A percentile compares a stretch with the other conserved stretches of the same genome.
These are phyloP conservation scores for Zaprionus lachaisei DNA, from an alignment of 1,140 invertebrate genomes.

Conservation along the genomic window DNA sequence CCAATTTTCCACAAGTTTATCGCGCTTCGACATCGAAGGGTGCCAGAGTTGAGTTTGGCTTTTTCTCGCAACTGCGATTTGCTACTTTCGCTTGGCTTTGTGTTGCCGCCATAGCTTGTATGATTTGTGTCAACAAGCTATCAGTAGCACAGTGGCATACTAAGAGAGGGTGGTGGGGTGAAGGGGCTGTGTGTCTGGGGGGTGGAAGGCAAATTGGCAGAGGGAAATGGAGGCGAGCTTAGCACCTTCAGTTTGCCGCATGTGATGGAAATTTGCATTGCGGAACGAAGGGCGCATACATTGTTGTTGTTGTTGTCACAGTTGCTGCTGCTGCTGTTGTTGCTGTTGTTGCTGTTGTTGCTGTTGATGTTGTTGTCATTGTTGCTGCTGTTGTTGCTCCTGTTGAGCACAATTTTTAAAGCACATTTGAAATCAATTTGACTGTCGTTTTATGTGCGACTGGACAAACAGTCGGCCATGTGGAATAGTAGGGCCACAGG, in stretches of 20 bases:
- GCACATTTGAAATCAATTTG: constrained; percentile 73
- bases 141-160: constrained; percentile 21
- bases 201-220: not conserved
- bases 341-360: not conserved
- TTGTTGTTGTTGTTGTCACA: not conserved
- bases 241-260: constrained; percentile 17
- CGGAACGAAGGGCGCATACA: not conserved
- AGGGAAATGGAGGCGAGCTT: not conserved
- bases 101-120: constrained; percentile 54
- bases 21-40: not conserved
- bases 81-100: constrained; percentile 7
- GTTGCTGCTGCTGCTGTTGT: not conserved
- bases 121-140: constrained; percentile 54
- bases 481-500: constrained; percentile 61
- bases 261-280: constrained; percentile 1
- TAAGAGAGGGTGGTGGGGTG: not conserved
- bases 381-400: too few species aligned
- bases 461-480: constrained; percentile 57
- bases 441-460: constrained; percentile 58
- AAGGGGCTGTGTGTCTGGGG: too few species aligned
- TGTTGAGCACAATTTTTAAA: constrained; percentile 61
- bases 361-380: not conserved
- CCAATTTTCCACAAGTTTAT: not conserved
- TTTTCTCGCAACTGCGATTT: constrained; percentile 6
- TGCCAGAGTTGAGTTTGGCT: not conserved